A percentile compares a stretch with the other conserved stretches of the same genome.
These are phyloP conservation scores for Glossophaga mutica DNA, from an alignment of 2,797 vertebrate species.

Conservation along the genomic window DNA sequence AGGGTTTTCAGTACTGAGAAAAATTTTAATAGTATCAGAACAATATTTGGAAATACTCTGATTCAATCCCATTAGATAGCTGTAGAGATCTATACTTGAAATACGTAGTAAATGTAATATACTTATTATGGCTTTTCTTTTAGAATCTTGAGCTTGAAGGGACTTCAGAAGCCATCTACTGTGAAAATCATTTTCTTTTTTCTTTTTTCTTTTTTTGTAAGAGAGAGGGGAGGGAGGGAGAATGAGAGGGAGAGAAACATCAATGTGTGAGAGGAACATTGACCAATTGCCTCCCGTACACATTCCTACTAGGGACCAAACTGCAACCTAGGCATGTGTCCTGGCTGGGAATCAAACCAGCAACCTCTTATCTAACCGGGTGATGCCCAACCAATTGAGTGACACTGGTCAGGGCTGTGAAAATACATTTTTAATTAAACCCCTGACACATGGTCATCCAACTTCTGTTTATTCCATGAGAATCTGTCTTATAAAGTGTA, in stretches of 20 bases:
- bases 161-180: not conserved
- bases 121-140: not conserved
- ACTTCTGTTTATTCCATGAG: constrained; percentile 24
- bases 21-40: constrained; percentile 3
- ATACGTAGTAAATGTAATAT: not conserved
- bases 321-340: not conserved
- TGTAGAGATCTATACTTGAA: not conserved
- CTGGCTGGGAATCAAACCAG: not conserved
- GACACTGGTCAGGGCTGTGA: not conserved
- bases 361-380: no score
- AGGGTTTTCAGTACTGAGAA: constrained; percentile 24
- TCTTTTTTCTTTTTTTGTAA: not conserved
- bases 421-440: constrained; percentile 29
- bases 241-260: not conserved
- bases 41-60: constrained; percentile 21
- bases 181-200: not conserved
- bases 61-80: not conserved
- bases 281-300: not conserved
- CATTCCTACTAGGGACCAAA: not conserved
- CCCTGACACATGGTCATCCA: not conserved
- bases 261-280: not conserved
- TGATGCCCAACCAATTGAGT: not conserved
- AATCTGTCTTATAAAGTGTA: not conserved
- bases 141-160: constrained; percentile 27
- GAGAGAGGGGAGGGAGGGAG: not conserved